Base-by-base conservation (phyloP, 2,888 invertebrate genomes). In the Pachliopta kotzebuea region DNA sequence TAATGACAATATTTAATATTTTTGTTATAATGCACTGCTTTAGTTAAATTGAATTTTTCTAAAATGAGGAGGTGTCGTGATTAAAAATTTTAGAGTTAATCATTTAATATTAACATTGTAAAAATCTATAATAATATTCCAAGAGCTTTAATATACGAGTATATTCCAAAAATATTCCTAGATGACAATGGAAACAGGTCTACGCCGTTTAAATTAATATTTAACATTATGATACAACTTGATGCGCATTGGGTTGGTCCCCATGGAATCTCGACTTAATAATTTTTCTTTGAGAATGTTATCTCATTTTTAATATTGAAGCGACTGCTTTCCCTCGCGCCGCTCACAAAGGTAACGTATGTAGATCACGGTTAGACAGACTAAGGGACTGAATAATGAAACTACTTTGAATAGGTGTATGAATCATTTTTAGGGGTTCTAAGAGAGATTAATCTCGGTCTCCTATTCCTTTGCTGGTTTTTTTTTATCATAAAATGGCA, bases 211-310 rank as follows among this genome's bases (percentile, higher is more conserved):
- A 85, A 84, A 85, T 87, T 78, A 88, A 89, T 88, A 89, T 89
- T 90, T 86, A 85, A 86, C 81, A 77, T 84, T 83, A 85, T 85
- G 86, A 86, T 83, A 86, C 83, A 88, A 87, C 83, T 89, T 87
- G 84, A 88, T 85, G 85, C 83, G 86, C 85, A 85, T 81, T 78
- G 84, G 85, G 88, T 80, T 75, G 76, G 77, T 87, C 89, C 85
- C 86, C 67, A 69, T 72, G 87, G 90, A 87, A 84, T 84, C 80
- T 80, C 85, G 83, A 83, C 87, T 89, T 88, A 88, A 89, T 89
- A 78, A 88, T 90, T 88, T 65, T 90, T 89, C 88, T 88, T 88
- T 88, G 86, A 86, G 84, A 85, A 87, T 85, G 87, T 88, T 88
- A 86, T 86, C 83, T 85, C 84, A 84, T 88, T 88, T 89, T 89